Evolutionary conservation across 2,888 invertebrate species (phyloP).

Genomic region (Limnephilus marmoratus): DNA sequence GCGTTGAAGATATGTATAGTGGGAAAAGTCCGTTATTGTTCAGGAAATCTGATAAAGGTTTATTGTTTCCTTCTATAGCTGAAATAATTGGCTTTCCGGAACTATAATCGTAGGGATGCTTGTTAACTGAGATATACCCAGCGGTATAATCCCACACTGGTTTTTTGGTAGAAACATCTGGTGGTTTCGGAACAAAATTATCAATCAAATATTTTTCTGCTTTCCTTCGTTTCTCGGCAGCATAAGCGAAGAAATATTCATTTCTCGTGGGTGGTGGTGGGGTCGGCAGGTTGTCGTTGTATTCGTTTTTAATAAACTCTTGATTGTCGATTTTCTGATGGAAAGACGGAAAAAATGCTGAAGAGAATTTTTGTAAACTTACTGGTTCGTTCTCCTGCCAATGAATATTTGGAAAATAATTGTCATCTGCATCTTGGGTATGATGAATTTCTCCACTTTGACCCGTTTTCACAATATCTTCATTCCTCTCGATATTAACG

Average conservation of each 20-base stretch:
- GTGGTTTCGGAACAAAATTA: slow-evolving; percentile 29
- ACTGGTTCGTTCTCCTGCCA: slow-evolving; percentile 7
- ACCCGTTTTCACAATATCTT: not conserved
- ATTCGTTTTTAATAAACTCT: not conserved
- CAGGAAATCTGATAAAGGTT: not conserved
- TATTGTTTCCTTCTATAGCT: not conserved
- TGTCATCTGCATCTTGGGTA: not conserved
- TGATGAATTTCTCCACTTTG: not conserved
- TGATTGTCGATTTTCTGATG: not conserved
- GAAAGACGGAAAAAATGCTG: slow-evolving; percentile 11
- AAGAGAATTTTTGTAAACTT: slow-evolving; percentile 13
- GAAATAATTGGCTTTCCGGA: not conserved
- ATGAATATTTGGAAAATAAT: not conserved
- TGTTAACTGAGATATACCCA: not conserved
- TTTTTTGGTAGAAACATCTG: slow-evolving; percentile 14
- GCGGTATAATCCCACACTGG: not conserved
- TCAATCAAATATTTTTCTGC: slow-evolving; percentile 50
- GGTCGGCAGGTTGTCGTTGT: not conserved
- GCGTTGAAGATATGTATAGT: not conserved
- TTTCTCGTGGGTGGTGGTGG: not conserved
- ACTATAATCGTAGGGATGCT: not conserved
- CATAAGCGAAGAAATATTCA: not conserved
- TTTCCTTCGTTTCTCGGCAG: slow-evolving; percentile 11
- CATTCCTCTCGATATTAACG: not conserved
- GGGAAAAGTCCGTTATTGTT: not conserved